phyloP scores from a whole-genome alignment of 2,888 invertebrate species.

The Xanthia icteritia region DNA sequence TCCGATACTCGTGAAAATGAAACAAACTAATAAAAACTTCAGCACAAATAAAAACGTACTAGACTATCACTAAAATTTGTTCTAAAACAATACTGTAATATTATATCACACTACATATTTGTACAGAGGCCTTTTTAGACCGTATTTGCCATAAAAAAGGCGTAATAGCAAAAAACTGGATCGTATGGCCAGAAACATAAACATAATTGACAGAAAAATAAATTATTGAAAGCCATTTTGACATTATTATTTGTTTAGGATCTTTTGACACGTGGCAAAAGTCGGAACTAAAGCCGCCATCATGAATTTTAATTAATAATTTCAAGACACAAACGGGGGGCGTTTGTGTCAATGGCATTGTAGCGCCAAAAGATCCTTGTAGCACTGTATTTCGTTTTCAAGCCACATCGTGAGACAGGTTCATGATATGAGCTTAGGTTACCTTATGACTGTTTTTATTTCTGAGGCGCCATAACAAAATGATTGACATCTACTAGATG shows the following conservation, averaged over 20 bases:
- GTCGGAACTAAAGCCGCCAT: neutral
- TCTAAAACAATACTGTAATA: conserved; percentile 49
- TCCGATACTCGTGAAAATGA: neutral
- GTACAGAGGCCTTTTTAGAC: conserved; percentile 31
- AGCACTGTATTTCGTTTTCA: neutral
- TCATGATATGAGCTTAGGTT: neutral
- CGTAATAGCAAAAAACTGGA: neutral
- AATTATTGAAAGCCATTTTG: conserved; percentile 1
- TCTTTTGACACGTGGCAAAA: neutral
- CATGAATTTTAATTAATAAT: too few species aligned
- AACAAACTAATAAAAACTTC: neutral
- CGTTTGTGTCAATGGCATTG: neutral
- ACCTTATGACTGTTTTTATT: neutral
- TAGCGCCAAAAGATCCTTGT: too few species aligned
- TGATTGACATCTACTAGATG: neutral
- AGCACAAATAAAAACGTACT: neutral
- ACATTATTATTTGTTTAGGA: neutral
- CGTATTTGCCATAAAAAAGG: neutral
- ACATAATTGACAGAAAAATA: neutral
- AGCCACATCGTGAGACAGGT: neutral
- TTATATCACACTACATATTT: conserved; percentile 53
- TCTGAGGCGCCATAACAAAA: neutral
- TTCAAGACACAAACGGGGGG: neutral
- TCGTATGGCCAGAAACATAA: neutral
- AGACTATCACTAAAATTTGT: conserved; percentile 33